Evolutionary conservation across 2,888 invertebrate genomes (phyloP), one percentile per base, ranked within the genome.

Genomic region (Autographa pulchrina): DNA sequence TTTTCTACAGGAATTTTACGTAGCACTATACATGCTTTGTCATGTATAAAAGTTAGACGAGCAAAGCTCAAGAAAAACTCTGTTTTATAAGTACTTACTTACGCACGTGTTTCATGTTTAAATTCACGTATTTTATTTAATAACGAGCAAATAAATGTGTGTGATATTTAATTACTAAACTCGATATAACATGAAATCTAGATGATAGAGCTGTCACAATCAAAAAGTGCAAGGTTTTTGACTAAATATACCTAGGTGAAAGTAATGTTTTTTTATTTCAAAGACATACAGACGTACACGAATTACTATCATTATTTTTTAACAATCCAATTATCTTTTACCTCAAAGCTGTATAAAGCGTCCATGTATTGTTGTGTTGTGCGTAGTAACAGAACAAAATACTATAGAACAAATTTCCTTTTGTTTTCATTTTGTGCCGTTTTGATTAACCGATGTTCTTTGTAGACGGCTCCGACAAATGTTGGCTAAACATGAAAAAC

Each of bases 381-480:
- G 75, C 67, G 61, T 76, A 68, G 62, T 62, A 62, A 58, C 61
- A 58, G 58, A n/a, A 64, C 56, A 41, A 76, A 72, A 52, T 7
- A 63, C 31, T 60, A 66, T 16, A 25, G 48, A 65, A 70, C 54
- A 68, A 75, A 74, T 66, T 71, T 41, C 59, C 60, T 56, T 38
- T 72, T 67, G 72, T 72, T 78, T 71, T 72, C 70, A 72, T 70
- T 75, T 65, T 67, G 75, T 62, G 59, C 52, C 9, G 62, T 63
- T 79, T 78, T 75, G 79, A 78, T 79, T 75, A 78, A 75, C 67
- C 72, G 78, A 78, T 78, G 75, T 75, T 78, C 69, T 75, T 78
- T 67, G 72, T 75, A 58, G 62, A 58, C 65, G 52, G 68, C 70
- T 62, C 74, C 65, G 69, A 78, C 75, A 78, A 78, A 78, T 75